Base-by-base conservation (phyloP, 1,140 invertebrate genomes). In the Zaprionus kolodkinae region DNA sequence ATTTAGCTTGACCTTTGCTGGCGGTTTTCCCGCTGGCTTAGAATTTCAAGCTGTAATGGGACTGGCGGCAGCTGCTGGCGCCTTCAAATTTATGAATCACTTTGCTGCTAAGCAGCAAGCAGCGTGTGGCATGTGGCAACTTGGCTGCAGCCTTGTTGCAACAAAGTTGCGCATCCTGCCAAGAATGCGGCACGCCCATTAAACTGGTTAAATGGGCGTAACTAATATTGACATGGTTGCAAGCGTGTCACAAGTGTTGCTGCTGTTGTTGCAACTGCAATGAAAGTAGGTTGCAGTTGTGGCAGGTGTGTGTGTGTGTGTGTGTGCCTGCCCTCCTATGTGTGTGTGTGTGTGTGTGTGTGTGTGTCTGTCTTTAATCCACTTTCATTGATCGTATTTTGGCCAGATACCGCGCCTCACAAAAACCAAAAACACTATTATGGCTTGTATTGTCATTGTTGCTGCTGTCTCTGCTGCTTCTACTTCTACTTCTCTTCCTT, bases 191-290 rank as follows among this genome's bases (percentile, higher is more conserved):
- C 50, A 76, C 83, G 76, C 79, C 72, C 76, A 75, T 88, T 77
- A 83, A 74, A 83, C 84, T 80, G 80, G 70, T 88, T 87, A 87
- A 87, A 83, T 88, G 83, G 83, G 83, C 76, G 83, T 87, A 17
- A 63, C 77, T 68, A 78, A 80, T 88, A 81, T 81, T 88, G 84
- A 88, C 84, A 88, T 84, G 72, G 67, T 88, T 88, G 15, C 36
- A 48, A 72, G 72, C 72, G 59, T 64, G 60, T 70, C 71, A 75
- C 45, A 40, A 52, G 61, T 54, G 63, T 59, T 30, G 45, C 21
- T 54, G 35, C n/a, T 15, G 54, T 35, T 48, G 62, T 60, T 48
- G 57, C 30, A 70, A 33, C 63, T 71, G 68, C 62, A 48, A 50
- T 45, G 78, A 79, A 87, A 86, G 83, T 82, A 79, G 84, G 84